These are phyloP conservation scores for Ameiurus melas DNA, from an alignment of 2,113 vertebrate species.

Conservation along the genomic window DNA sequence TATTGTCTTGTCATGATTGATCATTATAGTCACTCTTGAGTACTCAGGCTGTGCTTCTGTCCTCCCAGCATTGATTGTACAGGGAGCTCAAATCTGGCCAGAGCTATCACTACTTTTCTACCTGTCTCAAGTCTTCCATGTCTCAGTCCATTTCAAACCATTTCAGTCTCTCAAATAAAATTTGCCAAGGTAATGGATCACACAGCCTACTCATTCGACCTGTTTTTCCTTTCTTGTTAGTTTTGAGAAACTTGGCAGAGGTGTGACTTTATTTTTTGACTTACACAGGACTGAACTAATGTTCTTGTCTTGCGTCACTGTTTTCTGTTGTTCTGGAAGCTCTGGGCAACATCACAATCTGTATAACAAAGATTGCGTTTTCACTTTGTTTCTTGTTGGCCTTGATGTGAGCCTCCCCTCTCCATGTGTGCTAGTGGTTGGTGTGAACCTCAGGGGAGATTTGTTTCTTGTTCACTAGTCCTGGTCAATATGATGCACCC, in stretches of 20 bases:
- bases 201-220: conserved; percentile 16
- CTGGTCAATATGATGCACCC: background rate
- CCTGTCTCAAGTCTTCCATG: background rate
- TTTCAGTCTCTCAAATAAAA: background rate
- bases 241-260: background rate
- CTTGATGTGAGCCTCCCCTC: background rate
- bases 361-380: background rate
- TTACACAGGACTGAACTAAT: conserved; percentile 13
- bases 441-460: conserved; percentile 4
- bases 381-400: conserved; percentile 3
- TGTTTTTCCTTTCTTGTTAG: conserved; percentile 8
- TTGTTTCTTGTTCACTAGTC: background rate
- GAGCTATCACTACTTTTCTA: background rate
- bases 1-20: conserved; percentile 29
- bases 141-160: background rate
- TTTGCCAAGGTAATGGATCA: background rate
- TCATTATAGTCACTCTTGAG: background rate
- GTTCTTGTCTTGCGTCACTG: background rate
- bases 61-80: background rate
- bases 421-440: conserved; percentile 2
- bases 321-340: background rate
- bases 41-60: background rate
- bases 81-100: background rate
- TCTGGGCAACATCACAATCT: background rate
- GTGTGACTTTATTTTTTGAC: background rate